phyloP scores from a whole-genome alignment of 2,888 invertebrate species.

The Ptychoptera contaminata region DNA sequence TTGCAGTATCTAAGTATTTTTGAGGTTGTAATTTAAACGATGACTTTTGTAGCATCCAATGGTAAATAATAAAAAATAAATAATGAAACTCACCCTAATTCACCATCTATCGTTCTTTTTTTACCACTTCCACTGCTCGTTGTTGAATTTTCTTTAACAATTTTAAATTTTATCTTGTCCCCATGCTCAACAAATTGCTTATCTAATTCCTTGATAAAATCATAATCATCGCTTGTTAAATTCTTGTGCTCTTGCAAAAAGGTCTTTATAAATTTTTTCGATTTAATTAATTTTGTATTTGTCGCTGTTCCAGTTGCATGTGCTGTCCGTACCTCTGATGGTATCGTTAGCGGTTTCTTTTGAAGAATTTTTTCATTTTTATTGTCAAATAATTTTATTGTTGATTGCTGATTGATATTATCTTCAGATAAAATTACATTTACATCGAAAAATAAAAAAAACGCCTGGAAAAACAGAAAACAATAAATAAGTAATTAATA shows the following conservation, averaged over 20 bases:
- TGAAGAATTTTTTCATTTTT: too few relatives aligned
- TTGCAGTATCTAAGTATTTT: too few relatives aligned
- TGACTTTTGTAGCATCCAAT: neutral
- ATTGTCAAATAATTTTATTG: too few relatives aligned
- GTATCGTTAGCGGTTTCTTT: too few relatives aligned
- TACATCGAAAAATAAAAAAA: too few relatives aligned
- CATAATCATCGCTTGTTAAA: slow-evolving; percentile 24
- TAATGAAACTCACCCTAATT: slow-evolving; percentile 45
- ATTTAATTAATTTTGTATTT: slow-evolving; percentile 6
- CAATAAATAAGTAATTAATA: too few relatives aligned
- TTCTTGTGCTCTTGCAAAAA: slow-evolving; percentile 21
- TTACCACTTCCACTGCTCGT: slow-evolving; percentile 16
- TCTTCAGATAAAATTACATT: too few relatives aligned
- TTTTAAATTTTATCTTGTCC: slow-evolving; percentile 27
- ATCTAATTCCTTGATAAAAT: slow-evolving; percentile 29
- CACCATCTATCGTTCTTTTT: slow-evolving; percentile 57
- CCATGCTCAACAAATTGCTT: slow-evolving; percentile 29
- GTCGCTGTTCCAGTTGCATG: too few relatives aligned
- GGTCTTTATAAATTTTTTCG: slow-evolving; percentile 18
- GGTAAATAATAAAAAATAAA: neutral
- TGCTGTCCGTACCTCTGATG: too few relatives aligned
- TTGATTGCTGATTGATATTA: too few relatives aligned
- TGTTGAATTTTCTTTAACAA: slow-evolving; percentile 25
- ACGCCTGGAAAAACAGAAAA: too few relatives aligned
- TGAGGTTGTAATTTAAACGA: neutral